Base-by-base conservation (phyloP, 2,797 vertebrate genomes). In the Borostomias antarcticus region DNA sequence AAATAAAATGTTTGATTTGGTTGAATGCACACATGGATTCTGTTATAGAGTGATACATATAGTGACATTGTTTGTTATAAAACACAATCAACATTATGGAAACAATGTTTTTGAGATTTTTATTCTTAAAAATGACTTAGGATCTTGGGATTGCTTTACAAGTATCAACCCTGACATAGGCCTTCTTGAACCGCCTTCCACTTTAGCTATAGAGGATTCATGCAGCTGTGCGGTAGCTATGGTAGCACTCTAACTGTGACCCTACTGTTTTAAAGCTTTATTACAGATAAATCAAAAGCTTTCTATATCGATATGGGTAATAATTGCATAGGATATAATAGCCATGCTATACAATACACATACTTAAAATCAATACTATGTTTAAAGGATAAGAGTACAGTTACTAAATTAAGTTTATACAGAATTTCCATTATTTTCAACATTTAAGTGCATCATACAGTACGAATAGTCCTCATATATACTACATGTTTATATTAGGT, bases 251-350 rank as follows among this genome's bases (percentile, higher is more conserved):
- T 80, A 89, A 17, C 61, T 61, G 81, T 85, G 83, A 93, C 92
- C 92, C 89, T 94, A 95, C 88, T 90, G 90, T 85, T 86, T 91
- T 92, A 94, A 93, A 91, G 91, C 92, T 92, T 94, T 87, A 91
- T 93, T 88, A 92, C 83, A 84, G 73, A 58, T 1, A 88, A 88
- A 82, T 85, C 69, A 89, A 86, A 91, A 90, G 86, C 86, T 81
- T 82, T 84, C 15, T 17, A 89, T 88, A 85, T 68, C 85, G 77
- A 91, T 90, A 88, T 89, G 82, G 78, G 83, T 88, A 89, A 87
- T 92, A 88, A 93, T 98, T 98, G 96, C 97, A 98, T 98, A 98
- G 97, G 94, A 90, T 95, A 90, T 95, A 91, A 94, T 94, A 95
- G 96, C 95, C 97, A 99, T 99, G 96, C 96, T 93, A 87, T 93